A percentile compares a stretch with the other conserved stretches of the same genome.
Conservation (phyloP, 2,113 vertebrate genomes). For the Microcebus tavaratra region DNA sequence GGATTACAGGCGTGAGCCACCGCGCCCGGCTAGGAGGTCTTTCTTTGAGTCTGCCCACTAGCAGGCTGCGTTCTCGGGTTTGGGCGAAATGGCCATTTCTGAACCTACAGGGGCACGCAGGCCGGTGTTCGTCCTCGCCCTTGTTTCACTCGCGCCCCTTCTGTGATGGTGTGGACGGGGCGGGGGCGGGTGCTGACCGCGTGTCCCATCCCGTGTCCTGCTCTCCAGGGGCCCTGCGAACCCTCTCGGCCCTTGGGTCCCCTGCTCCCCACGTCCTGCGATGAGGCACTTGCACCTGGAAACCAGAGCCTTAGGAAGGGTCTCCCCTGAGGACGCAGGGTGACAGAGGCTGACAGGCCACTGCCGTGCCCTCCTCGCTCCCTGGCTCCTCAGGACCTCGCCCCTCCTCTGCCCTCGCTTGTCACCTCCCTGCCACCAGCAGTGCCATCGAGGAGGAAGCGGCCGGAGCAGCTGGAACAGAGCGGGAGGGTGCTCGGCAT, state of each 20-base stretch:
- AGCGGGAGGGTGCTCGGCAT: rapidly evolving
- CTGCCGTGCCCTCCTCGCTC: rapidly evolving
- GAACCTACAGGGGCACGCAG: rapidly evolving
- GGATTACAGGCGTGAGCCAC: too few species aligned
- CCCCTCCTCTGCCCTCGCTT: rapidly evolving
- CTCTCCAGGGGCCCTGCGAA: not conserved
- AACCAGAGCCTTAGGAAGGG: not conserved
- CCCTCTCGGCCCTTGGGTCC: too few species aligned
- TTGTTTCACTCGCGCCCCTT: not conserved
- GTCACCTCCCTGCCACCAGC: rapidly evolving
- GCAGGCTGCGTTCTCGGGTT: not conserved
- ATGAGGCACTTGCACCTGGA: not conserved
- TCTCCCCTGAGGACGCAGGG: too few species aligned
- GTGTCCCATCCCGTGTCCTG: not conserved
- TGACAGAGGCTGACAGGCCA: not conserved
- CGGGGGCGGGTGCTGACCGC: not conserved
- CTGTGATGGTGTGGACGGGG: not conserved
- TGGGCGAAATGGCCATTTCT: not conserved
- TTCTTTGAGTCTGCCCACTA: not conserved
- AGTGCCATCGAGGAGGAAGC: rapidly evolving
- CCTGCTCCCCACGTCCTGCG: too few species aligned
- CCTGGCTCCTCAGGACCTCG: rapidly evolving
- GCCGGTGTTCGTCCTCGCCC: rapidly evolving
- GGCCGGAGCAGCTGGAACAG: rapidly evolving
- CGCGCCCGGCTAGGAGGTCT: too few species aligned